These are phyloP conservation scores for Pelecanoides urinatrix DNA, from an alignment of 2,113 vertebrate genomes.

Conservation along the genomic window DNA sequence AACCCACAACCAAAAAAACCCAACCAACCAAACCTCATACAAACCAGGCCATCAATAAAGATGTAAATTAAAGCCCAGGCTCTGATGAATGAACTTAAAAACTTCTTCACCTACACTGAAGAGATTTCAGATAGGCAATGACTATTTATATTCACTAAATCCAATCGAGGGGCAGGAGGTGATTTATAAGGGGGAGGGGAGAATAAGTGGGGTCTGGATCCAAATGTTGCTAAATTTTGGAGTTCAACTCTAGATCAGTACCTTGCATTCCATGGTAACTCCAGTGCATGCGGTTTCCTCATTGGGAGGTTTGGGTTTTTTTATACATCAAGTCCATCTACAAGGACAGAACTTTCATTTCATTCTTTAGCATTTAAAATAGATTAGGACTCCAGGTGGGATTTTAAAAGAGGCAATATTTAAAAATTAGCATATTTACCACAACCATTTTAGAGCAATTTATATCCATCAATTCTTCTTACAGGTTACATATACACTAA, in stretches of 20 bases:
- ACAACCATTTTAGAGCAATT: constrained; percentile 43
- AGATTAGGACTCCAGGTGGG: not conserved
- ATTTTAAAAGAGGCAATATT: constrained; percentile 39
- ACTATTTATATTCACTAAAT: not conserved
- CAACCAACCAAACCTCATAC: not conserved
- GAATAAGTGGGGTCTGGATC: not conserved
- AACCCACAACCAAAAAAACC: too few species aligned
- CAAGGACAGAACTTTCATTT: not conserved
- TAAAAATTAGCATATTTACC: constrained; percentile 44
- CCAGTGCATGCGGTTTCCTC: not conserved
- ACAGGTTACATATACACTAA: not conserved
- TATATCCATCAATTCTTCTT: constrained; percentile 11
- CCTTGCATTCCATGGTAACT: not conserved
- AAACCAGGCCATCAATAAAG: not conserved
- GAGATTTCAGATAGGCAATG: not conserved
- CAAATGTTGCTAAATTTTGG: not conserved
- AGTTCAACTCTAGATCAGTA: not conserved
- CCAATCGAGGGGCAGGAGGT: rapidly evolving
- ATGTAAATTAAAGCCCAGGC: not conserved
- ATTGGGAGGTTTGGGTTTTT: not conserved
- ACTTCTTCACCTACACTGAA: not conserved
- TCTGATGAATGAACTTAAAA: not conserved
- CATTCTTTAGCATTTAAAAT: not conserved
- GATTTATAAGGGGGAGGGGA: not conserved
- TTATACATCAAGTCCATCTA: not conserved